phyloP scores from a whole-genome alignment of 2,888 invertebrate genomes.

The Sinopyrophorus schimmeli region DNA sequence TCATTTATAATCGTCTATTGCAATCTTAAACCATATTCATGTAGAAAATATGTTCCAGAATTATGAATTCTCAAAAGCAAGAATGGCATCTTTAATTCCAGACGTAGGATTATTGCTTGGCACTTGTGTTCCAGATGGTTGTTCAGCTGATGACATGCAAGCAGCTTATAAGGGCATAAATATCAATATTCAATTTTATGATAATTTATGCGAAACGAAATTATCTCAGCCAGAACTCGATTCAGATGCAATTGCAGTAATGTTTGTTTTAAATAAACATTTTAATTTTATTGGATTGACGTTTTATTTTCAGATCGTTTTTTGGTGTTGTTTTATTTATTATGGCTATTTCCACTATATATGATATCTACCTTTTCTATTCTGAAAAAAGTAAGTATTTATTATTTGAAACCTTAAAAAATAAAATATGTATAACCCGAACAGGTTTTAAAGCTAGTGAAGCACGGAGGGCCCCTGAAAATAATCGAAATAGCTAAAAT shows the following conservation, averaged over 20 bases:
- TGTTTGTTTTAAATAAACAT: no score
- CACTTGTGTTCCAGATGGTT: background rate
- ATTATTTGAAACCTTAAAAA: no score
- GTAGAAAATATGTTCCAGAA: no score
- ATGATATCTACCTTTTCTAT: slow-evolving; percentile 31
- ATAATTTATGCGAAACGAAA: background rate
- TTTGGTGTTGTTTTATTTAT: slow-evolving; percentile 20
- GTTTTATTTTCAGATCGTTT: slow-evolving; percentile 12
- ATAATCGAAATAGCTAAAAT: no score
- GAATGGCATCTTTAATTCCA: background rate
- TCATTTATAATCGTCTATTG: no score
- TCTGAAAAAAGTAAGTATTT: slow-evolving; percentile 31
- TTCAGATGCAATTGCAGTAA: background rate
- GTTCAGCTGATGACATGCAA: background rate
- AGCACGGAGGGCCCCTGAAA: no score
- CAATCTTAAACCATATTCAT: no score
- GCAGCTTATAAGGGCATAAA: background rate
- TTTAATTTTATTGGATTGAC: no score
- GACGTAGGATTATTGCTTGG: background rate
- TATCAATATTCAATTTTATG: background rate
- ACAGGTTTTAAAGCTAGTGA: no score
- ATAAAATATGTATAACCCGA: no score
- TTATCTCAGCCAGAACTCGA: background rate
- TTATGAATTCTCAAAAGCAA: no score
- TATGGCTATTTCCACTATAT: slow-evolving; percentile 32